A percentile compares a stretch with the other conserved stretches of the same genome.
Conservation (phyloP, 2,797 vertebrate species). For the Apodemus agrarius region DNA sequence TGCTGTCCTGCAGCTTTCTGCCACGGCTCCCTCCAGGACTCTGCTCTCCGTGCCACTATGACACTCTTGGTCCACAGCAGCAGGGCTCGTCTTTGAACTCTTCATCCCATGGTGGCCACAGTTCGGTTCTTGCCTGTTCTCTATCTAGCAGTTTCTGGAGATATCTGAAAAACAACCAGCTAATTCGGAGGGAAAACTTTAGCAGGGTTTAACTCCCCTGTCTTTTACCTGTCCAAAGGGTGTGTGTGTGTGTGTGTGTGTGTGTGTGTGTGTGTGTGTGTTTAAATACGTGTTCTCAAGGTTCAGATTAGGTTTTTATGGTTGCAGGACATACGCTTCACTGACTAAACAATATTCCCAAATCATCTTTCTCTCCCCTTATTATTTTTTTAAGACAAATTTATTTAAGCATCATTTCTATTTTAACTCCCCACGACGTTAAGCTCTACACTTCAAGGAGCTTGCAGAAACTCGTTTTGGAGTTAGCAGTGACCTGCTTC, state of each 20-base stretch:
- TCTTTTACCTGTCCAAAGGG: background rate
- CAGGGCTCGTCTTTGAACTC: background rate
- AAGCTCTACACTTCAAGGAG: slow-evolving; percentile 12
- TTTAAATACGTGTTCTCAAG: background rate
- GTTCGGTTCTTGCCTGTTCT: background rate
- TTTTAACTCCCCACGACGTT: background rate
- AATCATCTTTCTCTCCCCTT: background rate
- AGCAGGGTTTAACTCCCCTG: background rate
- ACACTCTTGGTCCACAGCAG: background rate
- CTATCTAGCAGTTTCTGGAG: background rate
- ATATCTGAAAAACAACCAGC: background rate
- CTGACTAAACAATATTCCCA: background rate
- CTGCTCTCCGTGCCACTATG: background rate
- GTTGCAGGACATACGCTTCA: background rate
- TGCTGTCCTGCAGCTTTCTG: background rate
- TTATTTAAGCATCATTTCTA: background rate
- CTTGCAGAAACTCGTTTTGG: background rate
- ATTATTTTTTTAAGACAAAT: slow-evolving; percentile 1
- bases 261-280: background rate
- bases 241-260: background rate
- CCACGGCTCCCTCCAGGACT: background rate
- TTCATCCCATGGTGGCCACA: background rate
- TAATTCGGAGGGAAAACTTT: background rate
- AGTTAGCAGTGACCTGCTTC: background rate
- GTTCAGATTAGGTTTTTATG: background rate